A percentile compares a stretch with the other conserved stretches of the same genome.
These are phyloP conservation scores for Chydorus sphaericus DNA, from an alignment of 2,888 invertebrate genomes.

Conservation along the genomic window DNA sequence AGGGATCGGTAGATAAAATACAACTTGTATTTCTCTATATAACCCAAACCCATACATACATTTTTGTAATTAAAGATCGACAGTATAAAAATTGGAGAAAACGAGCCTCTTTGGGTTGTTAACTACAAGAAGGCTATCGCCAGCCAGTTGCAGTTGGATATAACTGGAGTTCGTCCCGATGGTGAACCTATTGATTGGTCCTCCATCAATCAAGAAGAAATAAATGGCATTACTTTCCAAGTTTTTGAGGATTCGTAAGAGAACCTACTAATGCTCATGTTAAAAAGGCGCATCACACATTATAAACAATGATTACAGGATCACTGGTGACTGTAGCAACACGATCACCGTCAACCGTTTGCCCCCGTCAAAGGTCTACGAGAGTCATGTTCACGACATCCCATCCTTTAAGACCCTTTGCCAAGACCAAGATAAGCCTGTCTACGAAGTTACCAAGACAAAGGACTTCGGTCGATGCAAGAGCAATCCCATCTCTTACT, in stretches of 20 bases:
- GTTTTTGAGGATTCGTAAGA: not conserved
- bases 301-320: not conserved
- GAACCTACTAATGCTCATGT: not conserved
- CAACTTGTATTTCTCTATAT: not conserved
- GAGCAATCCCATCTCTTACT: not conserved
- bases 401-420: not conserved
- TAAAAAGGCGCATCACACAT: not conserved
- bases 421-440: not conserved
- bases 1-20: slow-evolving; percentile 1
- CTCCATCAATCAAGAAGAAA: not conserved
- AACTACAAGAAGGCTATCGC: slow-evolving; percentile 30
- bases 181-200: not conserved
- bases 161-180: slow-evolving; percentile 22
- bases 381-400: not conserved
- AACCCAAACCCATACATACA: not conserved
- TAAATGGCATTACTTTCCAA: not conserved
- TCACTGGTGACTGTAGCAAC: not conserved
- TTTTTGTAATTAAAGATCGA: not conserved
- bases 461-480: not conserved
- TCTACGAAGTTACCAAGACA: not conserved
- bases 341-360: not conserved
- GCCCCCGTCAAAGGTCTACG: not conserved
- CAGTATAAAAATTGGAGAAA: slow-evolving; percentile 20
- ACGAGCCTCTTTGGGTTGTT: slow-evolving; percentile 28
- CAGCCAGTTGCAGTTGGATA: slow-evolving; percentile 25